These are phyloP conservation scores for Ophion slaviceki DNA, from an alignment of 2,888 invertebrate genomes.

Conservation along the genomic window DNA sequence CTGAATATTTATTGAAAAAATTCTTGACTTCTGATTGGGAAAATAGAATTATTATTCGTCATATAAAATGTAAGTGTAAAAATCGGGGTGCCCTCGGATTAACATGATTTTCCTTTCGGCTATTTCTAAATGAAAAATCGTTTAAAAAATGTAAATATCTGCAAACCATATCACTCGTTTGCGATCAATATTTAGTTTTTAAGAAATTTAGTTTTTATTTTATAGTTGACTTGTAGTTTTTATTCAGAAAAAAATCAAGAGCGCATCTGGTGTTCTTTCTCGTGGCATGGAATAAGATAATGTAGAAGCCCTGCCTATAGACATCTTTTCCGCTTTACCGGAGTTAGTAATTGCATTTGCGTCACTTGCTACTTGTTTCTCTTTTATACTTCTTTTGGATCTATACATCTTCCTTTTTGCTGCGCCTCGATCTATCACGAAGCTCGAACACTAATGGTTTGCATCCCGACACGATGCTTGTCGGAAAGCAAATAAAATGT, in stretches of 20 bases:
- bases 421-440: conserved; percentile 53
- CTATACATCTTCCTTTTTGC: conserved; percentile 12
- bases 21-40: background rate
- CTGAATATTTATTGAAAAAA: background rate
- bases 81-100: background rate
- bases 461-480: conserved; percentile 29
- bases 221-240: background rate
- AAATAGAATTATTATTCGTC: background rate
- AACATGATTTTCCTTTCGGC: too few species aligned
- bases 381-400: background rate
- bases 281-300: background rate
- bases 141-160: background rate
- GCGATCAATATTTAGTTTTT: background rate
- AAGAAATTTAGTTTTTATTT: background rate
- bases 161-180: background rate
- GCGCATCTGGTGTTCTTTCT: background rate
- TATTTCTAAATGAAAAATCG: too few species aligned
- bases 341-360: conserved; percentile 28
- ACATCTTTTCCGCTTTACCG: conserved; percentile 17
- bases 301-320: background rate
- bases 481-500: conserved; percentile 51
- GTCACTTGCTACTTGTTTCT: conserved; percentile 11
- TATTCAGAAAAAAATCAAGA: background rate
- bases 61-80: background rate
- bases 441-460: conserved; percentile 47